Base-by-base conservation (phyloP, 2,888 invertebrate species). In the Ophion ventricosus region DNA sequence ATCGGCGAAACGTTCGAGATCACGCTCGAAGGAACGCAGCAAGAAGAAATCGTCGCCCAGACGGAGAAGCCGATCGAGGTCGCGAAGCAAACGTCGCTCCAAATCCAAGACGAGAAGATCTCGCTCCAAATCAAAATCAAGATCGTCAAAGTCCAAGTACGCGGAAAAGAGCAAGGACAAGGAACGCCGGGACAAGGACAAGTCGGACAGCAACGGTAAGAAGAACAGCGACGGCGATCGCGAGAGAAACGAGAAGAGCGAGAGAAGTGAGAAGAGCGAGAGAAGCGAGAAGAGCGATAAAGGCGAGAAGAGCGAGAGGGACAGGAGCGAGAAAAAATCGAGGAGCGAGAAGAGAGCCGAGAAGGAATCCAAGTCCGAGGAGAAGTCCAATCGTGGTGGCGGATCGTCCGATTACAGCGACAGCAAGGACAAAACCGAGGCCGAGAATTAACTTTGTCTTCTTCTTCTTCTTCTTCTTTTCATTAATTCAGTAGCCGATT, bases 1-100 rank as follows among this genome's bases (percentile, higher is more conserved):
- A 49, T 93, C 93, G 3, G 49, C 49, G 0, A 91, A 93, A 40
- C 92, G 94, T 82, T 92, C 93, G 10, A 90, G 94, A 72, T 93
- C 93, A 0, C 91, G 93, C 63, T 93, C 93, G 2, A 92, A 91
- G 64, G 92, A 93, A 78, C 90, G 91, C 0, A 49, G 49, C 49
- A 93, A 91, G 83, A 92, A 91, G 86, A 89, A 90, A 43, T 91
- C 92, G 0, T 91, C 91, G 20, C 84, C 88, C 0, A 89, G 90
- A 1, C 89, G 90, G 83, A 89, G 89, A 43, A 93, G 93, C 75
- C 91, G 95, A 76, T 95, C 95, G 0, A 94, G 95, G 54, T 94
- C 94, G 1, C 93, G 95, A 0, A 95, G 95, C 87, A 95, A 95
- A 85, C 94, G 49, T 4, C 49, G 95, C 74, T 95, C 95, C 0